Evolutionary conservation across 2,888 invertebrate species (phyloP).

Genomic region (Shargacucullia verbasci): DNA sequence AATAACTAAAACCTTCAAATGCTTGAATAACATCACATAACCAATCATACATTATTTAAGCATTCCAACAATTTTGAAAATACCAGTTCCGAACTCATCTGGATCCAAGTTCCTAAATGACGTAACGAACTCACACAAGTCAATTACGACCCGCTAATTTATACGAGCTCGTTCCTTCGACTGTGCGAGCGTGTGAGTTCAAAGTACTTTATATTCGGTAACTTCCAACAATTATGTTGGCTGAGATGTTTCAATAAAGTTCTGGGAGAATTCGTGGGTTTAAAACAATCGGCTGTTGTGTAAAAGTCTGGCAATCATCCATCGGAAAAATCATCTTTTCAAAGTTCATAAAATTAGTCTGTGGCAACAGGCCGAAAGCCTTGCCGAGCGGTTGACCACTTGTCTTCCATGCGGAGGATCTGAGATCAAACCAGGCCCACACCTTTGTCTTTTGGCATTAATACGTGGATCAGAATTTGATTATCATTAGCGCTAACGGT

Average conservation of each 20-base stretch:
- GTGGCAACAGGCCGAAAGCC: no score
- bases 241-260: constrained; percentile 33
- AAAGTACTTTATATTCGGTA: constrained; percentile 24
- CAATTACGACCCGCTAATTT: constrained; percentile 41
- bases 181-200: constrained; percentile 6
- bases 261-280: not conserved
- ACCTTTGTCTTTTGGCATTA: no score
- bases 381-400: no score
- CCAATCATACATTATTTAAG: not conserved
- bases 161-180: constrained; percentile 21
- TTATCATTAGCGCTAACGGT: no score
- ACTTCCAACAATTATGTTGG: constrained; percentile 12
- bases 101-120: constrained; percentile 17
- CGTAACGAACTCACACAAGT: constrained; percentile 24
- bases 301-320: no score
- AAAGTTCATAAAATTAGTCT: no score
- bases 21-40: no score
- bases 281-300: constrained; percentile 1
- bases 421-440: no score
- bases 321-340: no score
- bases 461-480: no score
- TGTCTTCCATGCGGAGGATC: no score
- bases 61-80: constrained; percentile 1
- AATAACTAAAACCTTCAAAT: no score
- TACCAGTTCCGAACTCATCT: not conserved